Evolutionary conservation across 2,888 invertebrate species (phyloP).

Genomic region (Scaptomyza flava): DNA sequence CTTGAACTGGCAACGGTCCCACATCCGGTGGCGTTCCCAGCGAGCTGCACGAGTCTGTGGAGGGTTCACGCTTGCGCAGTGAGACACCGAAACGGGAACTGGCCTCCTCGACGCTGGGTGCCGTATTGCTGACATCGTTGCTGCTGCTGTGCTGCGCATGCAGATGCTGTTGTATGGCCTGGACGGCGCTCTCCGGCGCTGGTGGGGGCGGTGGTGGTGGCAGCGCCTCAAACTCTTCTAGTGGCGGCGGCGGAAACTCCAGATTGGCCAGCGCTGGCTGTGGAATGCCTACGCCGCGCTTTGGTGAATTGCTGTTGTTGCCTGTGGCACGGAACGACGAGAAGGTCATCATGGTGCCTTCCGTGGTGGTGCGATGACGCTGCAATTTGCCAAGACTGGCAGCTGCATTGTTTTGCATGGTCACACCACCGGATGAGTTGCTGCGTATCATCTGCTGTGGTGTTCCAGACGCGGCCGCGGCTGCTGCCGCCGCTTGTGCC

Average conservation of each 20-base stretch:
- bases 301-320: conserved; percentile 88
- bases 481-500: conserved; percentile 2
- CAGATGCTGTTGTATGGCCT: conserved; percentile 65
- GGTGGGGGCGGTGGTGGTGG: conserved; percentile 77
- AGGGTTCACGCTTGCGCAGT: conserved; percentile 88
- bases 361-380: conserved; percentile 86
- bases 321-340: conserved; percentile 87
- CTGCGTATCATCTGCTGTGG: conserved; percentile 93
- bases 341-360: conserved; percentile 85
- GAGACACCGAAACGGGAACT: conserved; percentile 90
- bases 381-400: conserved; percentile 86
- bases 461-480: conserved; percentile 29
- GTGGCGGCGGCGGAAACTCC: conserved; percentile 94
- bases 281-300: conserved; percentile 84
- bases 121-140: conserved; percentile 87
- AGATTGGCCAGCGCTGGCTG: conserved; percentile 92
- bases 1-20: conserved; percentile 15
- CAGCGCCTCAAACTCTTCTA: conserved; percentile 86
- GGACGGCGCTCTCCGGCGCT: conserved; percentile 65
- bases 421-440: conserved; percentile 94
- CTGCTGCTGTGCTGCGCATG: conserved; percentile 77
- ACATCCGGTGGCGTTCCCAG: conserved; percentile 85
- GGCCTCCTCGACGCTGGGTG: conserved; percentile 90
- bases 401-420: conserved; percentile 87
- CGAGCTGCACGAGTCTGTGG: conserved; percentile 86